A percentile compares a stretch with the other conserved stretches of the same genome.
Conservation (phyloP, 2,113 vertebrate species). For the Thalassarche chlororhynchos region DNA sequence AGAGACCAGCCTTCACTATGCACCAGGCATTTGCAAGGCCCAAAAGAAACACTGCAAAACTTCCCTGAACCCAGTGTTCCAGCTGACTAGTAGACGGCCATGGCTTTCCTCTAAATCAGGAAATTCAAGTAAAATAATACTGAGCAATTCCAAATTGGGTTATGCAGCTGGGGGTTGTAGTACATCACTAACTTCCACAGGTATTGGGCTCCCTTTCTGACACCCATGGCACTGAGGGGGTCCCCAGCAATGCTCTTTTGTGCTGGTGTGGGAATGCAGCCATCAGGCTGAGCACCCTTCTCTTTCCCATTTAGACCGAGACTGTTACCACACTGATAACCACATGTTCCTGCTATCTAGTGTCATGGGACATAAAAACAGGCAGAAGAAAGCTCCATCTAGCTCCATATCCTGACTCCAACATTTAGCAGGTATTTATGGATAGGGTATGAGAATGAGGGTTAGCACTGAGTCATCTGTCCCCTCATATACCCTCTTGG, state of each 20-base stretch:
- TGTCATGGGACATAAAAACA: not conserved
- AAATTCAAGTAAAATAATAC: not conserved
- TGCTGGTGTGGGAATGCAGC: not conserved
- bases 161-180: not conserved
- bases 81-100: not conserved
- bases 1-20: not conserved
- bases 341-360: not conserved
- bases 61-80: not conserved
- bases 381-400: not conserved
- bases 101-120: not conserved
- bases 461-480: not conserved
- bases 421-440: not conserved
- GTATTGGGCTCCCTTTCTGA: not conserved
- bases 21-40: not conserved
- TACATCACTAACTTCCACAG: not conserved
- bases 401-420: not conserved
- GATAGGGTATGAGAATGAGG: not conserved
- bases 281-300: not conserved
- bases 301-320: not conserved
- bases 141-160: not conserved
- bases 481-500: not conserved
- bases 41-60: not conserved
- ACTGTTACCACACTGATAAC: not conserved
- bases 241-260: not conserved
- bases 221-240: fast-evolving